Evolutionary conservation across 2,113 vertebrate genomes (phyloP).

Genomic region (Pluvialis apricaria): DNA sequence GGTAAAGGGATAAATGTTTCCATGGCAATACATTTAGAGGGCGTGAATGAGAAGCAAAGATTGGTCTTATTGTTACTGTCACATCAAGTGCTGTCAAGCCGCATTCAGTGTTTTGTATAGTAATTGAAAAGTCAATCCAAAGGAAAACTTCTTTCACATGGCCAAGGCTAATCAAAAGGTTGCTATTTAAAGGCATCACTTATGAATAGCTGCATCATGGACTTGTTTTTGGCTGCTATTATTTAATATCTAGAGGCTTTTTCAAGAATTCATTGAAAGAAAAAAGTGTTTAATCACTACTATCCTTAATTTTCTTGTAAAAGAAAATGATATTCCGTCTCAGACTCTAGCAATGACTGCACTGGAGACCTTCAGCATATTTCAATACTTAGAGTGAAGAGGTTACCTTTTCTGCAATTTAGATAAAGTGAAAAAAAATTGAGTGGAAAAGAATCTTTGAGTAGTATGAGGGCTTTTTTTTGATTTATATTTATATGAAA

Average conservation of each 20-base stretch:
- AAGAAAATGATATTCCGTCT: not conserved
- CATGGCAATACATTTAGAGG: not conserved
- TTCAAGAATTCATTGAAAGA: not conserved
- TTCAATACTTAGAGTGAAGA: not conserved
- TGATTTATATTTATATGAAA: not conserved
- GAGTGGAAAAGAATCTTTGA: not conserved
- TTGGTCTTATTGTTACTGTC: not conserved
- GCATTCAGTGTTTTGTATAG: not conserved
- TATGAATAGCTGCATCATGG: not conserved
- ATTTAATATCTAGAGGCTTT: not conserved
- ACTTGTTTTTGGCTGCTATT: not conserved
- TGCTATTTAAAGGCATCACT: not conserved
- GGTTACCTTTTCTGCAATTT: not conserved
- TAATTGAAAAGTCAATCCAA: not conserved
- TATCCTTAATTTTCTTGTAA: not conserved
- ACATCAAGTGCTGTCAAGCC: not conserved
- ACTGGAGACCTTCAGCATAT: not conserved
- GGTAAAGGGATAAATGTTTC: not conserved
- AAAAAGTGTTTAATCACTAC: not conserved
- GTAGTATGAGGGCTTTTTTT: not conserved
- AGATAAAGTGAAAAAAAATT: not conserved
- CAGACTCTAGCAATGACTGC: not conserved
- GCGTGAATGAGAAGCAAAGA: not conserved
- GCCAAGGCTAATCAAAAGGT: not conserved
- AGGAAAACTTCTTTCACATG: not conserved